A percentile compares a stretch with the other conserved stretches of the same genome.
Conservation (phyloP, 2,797 vertebrate genomes). For the Paratrypauchen microcephalus region DNA sequence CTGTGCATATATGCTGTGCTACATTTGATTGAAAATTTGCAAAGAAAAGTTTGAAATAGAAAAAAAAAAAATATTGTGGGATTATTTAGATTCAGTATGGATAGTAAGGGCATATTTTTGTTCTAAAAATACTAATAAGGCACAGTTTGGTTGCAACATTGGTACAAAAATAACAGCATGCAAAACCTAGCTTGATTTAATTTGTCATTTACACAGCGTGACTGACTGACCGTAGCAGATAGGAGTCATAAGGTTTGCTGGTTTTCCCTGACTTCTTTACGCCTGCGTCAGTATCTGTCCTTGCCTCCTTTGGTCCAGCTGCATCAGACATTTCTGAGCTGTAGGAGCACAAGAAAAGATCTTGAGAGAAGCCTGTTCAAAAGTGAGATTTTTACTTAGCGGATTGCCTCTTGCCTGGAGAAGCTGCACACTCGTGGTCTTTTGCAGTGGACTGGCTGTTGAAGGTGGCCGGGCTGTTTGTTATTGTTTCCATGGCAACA, state of each 20-base stretch:
- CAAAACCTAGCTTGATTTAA: not conserved
- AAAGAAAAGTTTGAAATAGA: too few species aligned
- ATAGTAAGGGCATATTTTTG: too few species aligned
- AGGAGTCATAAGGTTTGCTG: constrained; percentile 60
- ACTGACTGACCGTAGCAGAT: constrained; percentile 72
- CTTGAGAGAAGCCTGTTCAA: constrained; percentile 7
- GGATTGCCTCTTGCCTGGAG: constrained; percentile 14
- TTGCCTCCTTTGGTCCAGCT: constrained; percentile 63
- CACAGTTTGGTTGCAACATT: not conserved
- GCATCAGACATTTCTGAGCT: constrained; percentile 71
- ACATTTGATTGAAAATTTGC: too few species aligned
- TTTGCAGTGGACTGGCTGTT: constrained; percentile 19
- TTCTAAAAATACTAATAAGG: too few species aligned
- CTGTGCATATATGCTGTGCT: not conserved
- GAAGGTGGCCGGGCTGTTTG: constrained; percentile 58
- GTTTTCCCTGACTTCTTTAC: constrained; percentile 20
- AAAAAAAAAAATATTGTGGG: too few species aligned
- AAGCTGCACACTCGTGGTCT: constrained; percentile 10
- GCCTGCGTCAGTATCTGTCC: constrained; percentile 38
- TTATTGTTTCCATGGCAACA: constrained; percentile 71
- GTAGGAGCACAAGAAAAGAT: constrained; percentile 28
- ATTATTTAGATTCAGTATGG: too few species aligned
- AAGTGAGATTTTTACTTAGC: constrained; percentile 1
- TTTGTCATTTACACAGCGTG: not conserved
- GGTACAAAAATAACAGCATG: not conserved